Percentiles rank a stretch among this genome's conserved stretches.
These are phyloP conservation scores for Platyscapa corneri DNA, from an alignment of 1,140 invertebrate species.

Conservation along the genomic window DNA sequence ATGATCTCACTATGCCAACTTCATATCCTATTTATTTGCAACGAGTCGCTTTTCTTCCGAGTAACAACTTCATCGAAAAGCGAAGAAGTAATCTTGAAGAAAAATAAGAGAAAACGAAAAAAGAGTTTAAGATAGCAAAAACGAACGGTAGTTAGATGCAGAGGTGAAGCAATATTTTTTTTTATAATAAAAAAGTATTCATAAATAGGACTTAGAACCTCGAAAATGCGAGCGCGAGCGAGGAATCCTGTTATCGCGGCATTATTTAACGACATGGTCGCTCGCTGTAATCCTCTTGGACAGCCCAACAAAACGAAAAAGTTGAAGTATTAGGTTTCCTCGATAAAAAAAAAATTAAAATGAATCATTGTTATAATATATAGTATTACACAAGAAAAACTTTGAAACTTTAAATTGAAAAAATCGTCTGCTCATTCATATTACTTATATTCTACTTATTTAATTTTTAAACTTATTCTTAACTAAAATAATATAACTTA, in stretches of 20 bases:
- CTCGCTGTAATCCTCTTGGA: constrained; percentile 28
- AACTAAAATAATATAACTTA: not conserved
- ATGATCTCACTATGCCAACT: constrained; percentile 13
- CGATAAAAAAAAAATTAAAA: constrained; percentile 22
- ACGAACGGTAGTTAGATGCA: not conserved
- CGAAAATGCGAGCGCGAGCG: not conserved
- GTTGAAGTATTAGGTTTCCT: constrained; percentile 22
- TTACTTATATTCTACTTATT: not conserved
- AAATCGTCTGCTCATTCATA: not conserved
- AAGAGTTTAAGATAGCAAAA: not conserved
- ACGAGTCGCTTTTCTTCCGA: not conserved
- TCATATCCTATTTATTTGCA: constrained; percentile 49
- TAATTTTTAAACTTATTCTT: not conserved
- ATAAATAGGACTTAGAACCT: constrained; percentile 51
- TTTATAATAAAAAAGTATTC: constrained; percentile 26
- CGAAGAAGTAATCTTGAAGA: not conserved
- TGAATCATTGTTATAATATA: not conserved
- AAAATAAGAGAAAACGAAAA: not conserved
- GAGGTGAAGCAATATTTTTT: constrained; percentile 10
- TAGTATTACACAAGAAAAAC: not conserved
- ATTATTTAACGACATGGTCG: constrained; percentile 49
- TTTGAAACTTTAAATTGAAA: not conserved
- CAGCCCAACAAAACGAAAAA: not conserved
- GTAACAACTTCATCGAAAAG: not conserved
- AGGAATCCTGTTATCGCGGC: constrained; percentile 51